These are phyloP conservation scores for Calcarius ornatus DNA, from an alignment of 2,113 vertebrate species.

Conservation along the genomic window DNA sequence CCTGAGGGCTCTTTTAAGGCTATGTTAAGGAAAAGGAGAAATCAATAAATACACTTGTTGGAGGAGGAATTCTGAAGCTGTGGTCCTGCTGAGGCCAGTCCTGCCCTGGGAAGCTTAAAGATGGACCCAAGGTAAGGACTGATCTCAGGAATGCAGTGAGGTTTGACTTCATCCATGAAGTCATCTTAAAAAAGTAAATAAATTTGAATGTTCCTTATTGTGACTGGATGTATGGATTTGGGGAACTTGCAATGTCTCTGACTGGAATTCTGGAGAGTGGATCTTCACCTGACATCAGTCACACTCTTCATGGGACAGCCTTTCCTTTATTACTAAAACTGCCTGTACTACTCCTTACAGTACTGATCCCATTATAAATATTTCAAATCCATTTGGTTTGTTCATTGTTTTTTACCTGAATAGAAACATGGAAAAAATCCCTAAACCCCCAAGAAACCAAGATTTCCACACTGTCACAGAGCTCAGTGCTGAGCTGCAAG, in stretches of 20 bases:
- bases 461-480: neutral
- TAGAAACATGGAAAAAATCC: neutral
- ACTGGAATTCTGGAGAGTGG: neutral
- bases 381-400: neutral
- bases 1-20: neutral
- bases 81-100: neutral
- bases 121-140: neutral
- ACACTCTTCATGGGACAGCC: neutral
- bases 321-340: neutral
- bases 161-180: neutral
- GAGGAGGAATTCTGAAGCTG: neutral
- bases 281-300: neutral
- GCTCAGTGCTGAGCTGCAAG: neutral
- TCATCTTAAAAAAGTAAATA: neutral
- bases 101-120: neutral
- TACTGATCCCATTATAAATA: neutral
- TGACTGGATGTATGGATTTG: neutral
- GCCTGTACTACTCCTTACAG: neutral
- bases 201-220: neutral
- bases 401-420: neutral
- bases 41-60: neutral
- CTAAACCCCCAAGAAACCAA: neutral
- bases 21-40: neutral
- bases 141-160: neutral
- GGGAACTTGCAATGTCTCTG: neutral